Base-by-base conservation (phyloP, 1,140 invertebrate species). In the Panagrolaimus sp. region DNA sequence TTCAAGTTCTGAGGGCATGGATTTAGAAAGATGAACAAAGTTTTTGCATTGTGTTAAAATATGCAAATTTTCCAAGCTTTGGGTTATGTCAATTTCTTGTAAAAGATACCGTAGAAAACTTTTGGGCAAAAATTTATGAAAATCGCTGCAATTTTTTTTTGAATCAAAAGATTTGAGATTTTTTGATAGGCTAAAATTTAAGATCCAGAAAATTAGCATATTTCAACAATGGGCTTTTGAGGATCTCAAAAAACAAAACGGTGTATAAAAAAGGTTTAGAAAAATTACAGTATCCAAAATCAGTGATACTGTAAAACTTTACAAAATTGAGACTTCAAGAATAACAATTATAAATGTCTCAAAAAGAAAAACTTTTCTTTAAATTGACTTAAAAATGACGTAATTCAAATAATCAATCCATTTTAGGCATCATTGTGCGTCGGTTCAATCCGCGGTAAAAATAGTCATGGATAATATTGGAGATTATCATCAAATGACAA, bases 391-490 rank as follows among this genome's bases (percentile, higher is more conserved):
- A 70, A 15, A 17, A 26, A 32, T 73, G 24, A 76, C n/a, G 8
- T 75, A 71, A 43, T 67, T 8, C 32, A 38, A 38, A n/a, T n/a
- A 38, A 38, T 7, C 32, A 2, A 4, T 38, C 32, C 15, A 67
- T 17, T 77, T 55, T 44, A 78, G 79, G 55, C 76, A 81, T 43
- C 79, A 83, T 65, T 79, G 74, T 45, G 69, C 77, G 8, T 67
- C 63, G 14, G 55, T 79, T 24, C 82, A 83, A 69, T 80, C 80
- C 3, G 76, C 76, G 1, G 64, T 82, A 17, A 82, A 78, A 24
- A 73, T 82, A 71, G 65, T 82, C 43, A 83, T 83, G 77, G 77
- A 82, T 47, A 83, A 82, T 66, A 46, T 83, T 43, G 82, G 83
- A 52, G 80, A 82, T 64, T 24, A 58, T 24, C 48, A 55, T 17